phyloP scores from a whole-genome alignment of 1,140 invertebrate species.

The Euwallacea fornicatus region DNA sequence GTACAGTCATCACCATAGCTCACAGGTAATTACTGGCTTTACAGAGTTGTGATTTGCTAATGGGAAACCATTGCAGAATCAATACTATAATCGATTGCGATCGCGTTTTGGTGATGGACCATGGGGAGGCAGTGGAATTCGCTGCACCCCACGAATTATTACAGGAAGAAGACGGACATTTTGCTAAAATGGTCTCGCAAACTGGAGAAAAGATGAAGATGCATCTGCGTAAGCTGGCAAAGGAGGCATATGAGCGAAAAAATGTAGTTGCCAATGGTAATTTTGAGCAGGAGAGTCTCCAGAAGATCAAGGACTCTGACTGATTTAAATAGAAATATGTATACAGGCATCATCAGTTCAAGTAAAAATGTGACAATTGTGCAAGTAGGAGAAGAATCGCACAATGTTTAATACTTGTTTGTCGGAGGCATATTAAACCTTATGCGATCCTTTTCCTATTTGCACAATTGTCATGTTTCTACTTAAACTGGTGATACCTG shows the following conservation, averaged over 20 bases:
- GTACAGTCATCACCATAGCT: constrained; percentile 81
- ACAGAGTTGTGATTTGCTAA: too few species aligned
- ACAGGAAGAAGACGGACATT: constrained; percentile 57
- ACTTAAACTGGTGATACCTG: too few species aligned
- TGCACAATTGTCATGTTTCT: too few species aligned
- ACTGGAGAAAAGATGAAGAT: constrained; percentile 49
- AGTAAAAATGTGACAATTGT: too few species aligned
- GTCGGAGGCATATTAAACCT: too few species aligned
- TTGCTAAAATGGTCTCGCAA: constrained; percentile 71
- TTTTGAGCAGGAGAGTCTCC: too few species aligned
- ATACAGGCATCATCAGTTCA: too few species aligned
- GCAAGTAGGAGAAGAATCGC: too few species aligned
- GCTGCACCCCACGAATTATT: constrained; percentile 48
- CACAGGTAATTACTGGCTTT: constrained; percentile 58
- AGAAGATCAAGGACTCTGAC: too few species aligned
- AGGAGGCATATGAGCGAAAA: constrained; percentile 35
- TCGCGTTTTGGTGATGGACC: constrained; percentile 52
- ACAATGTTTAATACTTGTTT: too few species aligned
- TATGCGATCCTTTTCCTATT: too few species aligned
- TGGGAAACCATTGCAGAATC: constrained; percentile 45
- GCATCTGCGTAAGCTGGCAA: constrained; percentile 31
- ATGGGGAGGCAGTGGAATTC: constrained; percentile 48
- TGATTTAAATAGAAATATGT: too few species aligned
- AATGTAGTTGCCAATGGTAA: background rate
- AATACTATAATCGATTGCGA: constrained; percentile 73